Evolutionary conservation across 2,797 vertebrate species (phyloP).

Genomic region (Pampus argenteus): DNA sequence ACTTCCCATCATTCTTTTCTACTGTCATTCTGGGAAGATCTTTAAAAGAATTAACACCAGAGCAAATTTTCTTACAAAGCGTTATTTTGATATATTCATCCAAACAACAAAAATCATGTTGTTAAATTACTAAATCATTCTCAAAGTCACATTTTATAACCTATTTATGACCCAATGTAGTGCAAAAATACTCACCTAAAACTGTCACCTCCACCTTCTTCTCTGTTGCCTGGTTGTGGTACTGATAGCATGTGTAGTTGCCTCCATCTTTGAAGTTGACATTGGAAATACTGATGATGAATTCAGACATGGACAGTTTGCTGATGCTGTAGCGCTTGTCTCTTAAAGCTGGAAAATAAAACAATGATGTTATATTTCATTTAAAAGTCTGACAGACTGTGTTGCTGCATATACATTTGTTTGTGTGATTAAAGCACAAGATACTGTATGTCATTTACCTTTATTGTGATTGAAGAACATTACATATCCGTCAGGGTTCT

Average conservation of each 20-base stretch:
- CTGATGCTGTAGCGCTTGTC: constrained; percentile 70
- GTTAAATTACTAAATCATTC: background rate
- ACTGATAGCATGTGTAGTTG: constrained; percentile 76
- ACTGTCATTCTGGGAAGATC: constrained; percentile 68
- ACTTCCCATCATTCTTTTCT: constrained; percentile 37
- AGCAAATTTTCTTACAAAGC: constrained; percentile 5
- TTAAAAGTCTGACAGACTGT: background rate
- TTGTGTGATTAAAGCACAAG: background rate
- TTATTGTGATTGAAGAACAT: constrained; percentile 72
- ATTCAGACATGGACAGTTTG: constrained; percentile 62
- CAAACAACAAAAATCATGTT: background rate
- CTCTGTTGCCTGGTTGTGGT: background rate
- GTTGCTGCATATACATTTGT: background rate
- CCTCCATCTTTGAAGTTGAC: constrained; percentile 81
- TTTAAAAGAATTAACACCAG: constrained; percentile 49
- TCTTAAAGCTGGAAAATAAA: constrained; percentile 56
- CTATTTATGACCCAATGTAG: too few species aligned
- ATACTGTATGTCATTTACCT: background rate
- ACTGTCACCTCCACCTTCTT: constrained; percentile 78
- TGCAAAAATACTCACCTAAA: constrained; percentile 69
- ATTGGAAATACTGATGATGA: constrained; percentile 68
- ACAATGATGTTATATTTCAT: constrained; percentile 1
- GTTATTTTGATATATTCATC: background rate
- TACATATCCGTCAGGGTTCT: constrained; percentile 65
- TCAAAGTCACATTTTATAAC: background rate